Evolutionary conservation across 2,888 invertebrate genomes (phyloP), one percentile per base, ranked within the genome.

Genomic region (Tachina fera): DNA sequence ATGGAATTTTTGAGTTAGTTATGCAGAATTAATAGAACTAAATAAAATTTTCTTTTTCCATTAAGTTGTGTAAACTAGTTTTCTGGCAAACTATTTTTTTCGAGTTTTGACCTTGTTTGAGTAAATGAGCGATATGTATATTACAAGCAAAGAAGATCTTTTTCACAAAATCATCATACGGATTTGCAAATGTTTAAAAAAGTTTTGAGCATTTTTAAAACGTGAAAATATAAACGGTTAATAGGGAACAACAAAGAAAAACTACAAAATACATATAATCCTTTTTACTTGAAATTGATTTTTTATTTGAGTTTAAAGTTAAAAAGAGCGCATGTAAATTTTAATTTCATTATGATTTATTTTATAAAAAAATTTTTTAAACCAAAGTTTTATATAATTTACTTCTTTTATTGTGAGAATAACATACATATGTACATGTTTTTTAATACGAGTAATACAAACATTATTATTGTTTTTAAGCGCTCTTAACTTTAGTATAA

Each of bases 231-330:
- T 39, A 75, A 58, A 49, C 68, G 79, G 65, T 79, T 68, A 83
- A 76, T 74, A 83, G 86, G 83, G 86, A 86, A 61, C 86, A 86
- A 86, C 47, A 78, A 81, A 68, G 8, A 63, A 70, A 60, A 39
- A 60, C 0, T 11, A 53, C 3, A 70, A n/a, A n/a, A n/a, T n/a
- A n/a, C 41, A 65, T 11, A 47, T 56, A 72, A 49, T 13, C 49
- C 8, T 76, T 41, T 16, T 70, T 70, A 61, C n/a, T 71, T 45
- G 9, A 43, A 39, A 58, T 51, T 63, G 31, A 10, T 19, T 53
- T 70, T 43, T 43, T 53, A 39, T 49, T 60, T 51, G 13, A 82
- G 60, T 22, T 47, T 41, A 9, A 22, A 68, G 58, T 6, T 31
- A 41, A 31, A 22, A 68, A 74, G 75, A 74, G 75, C 81, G 75